Base-by-base conservation (phyloP, 2,888 invertebrate species). In the Ecliptopera silaceata region DNA sequence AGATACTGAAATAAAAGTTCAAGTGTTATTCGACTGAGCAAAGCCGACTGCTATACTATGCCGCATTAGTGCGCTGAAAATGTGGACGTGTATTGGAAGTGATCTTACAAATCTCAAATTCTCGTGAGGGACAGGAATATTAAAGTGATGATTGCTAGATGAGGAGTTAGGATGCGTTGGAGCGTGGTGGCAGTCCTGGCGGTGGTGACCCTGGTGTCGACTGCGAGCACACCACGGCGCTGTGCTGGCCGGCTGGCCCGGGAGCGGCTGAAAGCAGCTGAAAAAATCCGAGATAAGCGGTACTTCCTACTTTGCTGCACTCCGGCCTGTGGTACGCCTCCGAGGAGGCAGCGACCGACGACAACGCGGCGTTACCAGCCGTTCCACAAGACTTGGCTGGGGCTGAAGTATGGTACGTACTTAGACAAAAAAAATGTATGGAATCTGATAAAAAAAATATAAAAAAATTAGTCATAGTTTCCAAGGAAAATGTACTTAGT, bases 201-300 rank as follows among this genome's bases (percentile, higher is more conserved):
- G 56, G 70, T 70, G 53, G 66, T 69, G n/a, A 61, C 65, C 45
- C 62, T 67, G 20, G 64, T 59, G 1, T 58, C 69, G 41, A 60
- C 65, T 43, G 62, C 69, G 29, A 66, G 71, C 1, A 72, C 77
- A 1, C 83, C 80, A 1, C 77, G 89, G 17, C 80, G 88, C 2
- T 91, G 91, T 56, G 80, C 88, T 2, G 89, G 90, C 1, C 73
- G 85, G 15, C 68, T 87, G 15, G 91, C 91, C n/a, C 66, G 86
- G 22, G 90, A 90, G 61, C 63, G 91, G 15, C 70, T 90, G 17
- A 91, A 91, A 58, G 90, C 91, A 0, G 90, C 89, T 0, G 90
- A 90, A 65, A 91, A 91, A 72, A 80, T 90, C 60, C 69, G 90
- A 6, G 89, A 90, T 53, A 90, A 89, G 70, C 73, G 90, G 63